phyloP scores from a whole-genome alignment of 2,888 invertebrate species.

The Idaea aversata region DNA sequence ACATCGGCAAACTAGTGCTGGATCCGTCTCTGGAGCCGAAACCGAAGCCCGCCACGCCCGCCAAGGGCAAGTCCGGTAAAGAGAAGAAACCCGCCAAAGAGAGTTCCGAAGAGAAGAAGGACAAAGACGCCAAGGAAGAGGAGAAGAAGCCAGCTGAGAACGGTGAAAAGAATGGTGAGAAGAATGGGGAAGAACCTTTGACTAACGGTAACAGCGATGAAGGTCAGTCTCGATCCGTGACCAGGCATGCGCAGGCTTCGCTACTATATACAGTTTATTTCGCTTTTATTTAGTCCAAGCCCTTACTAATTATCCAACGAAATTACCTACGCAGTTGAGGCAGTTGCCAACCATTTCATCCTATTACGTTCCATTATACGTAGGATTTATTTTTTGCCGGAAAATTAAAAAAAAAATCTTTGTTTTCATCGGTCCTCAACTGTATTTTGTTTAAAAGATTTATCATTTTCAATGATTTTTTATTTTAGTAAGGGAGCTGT shows the following conservation, averaged over 20 bases:
- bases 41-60: constrained; percentile 89
- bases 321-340: neutral
- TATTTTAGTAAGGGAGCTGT: neutral
- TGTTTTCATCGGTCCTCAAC: too few species aligned
- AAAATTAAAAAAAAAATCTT: too few species aligned
- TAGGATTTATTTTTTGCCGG: too few species aligned
- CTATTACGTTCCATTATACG: too few species aligned
- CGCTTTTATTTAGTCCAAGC: constrained; percentile 3
- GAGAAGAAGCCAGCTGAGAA: constrained; percentile 72
- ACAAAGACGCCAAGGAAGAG: constrained; percentile 79
- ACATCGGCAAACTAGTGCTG: constrained; percentile 92
- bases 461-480: neutral
- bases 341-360: too few species aligned
- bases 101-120: constrained; percentile 85
- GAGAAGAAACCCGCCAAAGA: constrained; percentile 84
- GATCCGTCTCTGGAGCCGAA: constrained; percentile 90
- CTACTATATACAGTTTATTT: constrained; percentile 7
- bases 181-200: constrained; percentile 76
- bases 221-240: constrained; percentile 72
- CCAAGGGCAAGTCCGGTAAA: constrained; percentile 86
- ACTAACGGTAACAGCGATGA: constrained; percentile 79
- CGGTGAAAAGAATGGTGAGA: constrained; percentile 73
- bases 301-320: neutral
- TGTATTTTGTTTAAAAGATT: neutral
- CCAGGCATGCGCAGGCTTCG: constrained; percentile 52